Percentiles rank a stretch among this genome's conserved stretches.
phyloP scores from a whole-genome alignment of 2,797 vertebrate species.

The Catharus ustulatus region DNA sequence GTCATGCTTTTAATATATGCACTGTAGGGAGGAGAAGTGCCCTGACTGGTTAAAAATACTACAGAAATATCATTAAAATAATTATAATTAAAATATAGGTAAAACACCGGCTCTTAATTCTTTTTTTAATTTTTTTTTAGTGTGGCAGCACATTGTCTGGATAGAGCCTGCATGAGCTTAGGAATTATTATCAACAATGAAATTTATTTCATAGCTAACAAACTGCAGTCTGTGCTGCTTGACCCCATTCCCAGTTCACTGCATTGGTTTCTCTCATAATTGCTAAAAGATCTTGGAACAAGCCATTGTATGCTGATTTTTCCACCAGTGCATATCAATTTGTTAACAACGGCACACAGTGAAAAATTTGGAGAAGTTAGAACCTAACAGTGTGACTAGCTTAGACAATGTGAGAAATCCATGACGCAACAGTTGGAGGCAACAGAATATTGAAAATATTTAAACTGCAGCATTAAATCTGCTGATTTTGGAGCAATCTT shows the following conservation, averaged over 20 bases:
- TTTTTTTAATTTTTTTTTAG: neutral
- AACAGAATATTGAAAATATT: neutral
- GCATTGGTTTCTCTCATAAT: neutral
- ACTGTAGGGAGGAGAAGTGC: neutral
- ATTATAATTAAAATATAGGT: neutral
- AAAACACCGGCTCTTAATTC: neutral
- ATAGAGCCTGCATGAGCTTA: neutral
- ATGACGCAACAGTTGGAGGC: neutral
- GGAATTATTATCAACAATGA: neutral
- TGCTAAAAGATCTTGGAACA: neutral
- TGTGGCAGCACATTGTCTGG: neutral
- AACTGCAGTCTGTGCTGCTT: neutral
- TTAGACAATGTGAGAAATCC: neutral
- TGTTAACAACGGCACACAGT: neutral
- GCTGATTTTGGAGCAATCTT: neutral
- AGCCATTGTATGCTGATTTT: neutral
- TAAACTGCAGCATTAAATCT: neutral
- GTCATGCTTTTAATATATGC: neutral
- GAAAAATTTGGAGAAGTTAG: neutral
- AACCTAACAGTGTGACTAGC: neutral
- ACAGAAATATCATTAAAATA: neutral
- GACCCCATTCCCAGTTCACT: neutral
- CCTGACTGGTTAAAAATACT: neutral
- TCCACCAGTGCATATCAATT: neutral
- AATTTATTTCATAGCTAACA: neutral